A percentile compares a stretch with the other conserved stretches of the same genome.
These are phyloP conservation scores for Gymnopithys bicolor DNA, from an alignment of 2,797 vertebrate genomes.

Conservation along the genomic window DNA sequence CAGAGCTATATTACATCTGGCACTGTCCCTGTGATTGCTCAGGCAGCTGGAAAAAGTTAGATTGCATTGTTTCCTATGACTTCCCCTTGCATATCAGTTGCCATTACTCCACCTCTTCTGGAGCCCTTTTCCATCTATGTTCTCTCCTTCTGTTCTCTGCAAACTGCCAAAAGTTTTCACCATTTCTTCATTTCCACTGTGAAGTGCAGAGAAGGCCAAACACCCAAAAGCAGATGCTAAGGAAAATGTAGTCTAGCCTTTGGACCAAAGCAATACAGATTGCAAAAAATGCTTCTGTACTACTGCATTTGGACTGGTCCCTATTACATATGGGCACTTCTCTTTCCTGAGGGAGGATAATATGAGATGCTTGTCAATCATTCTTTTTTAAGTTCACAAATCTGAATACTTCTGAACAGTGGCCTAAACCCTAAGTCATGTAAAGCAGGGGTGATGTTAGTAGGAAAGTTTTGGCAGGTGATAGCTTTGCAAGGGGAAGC, in stretches of 20 bases:
- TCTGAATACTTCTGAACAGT: neutral
- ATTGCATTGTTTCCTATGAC: constrained; percentile 70
- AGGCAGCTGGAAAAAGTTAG: constrained; percentile 68
- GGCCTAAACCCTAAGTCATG: neutral
- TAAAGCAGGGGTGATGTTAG: neutral
- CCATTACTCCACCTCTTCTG: constrained; percentile 57
- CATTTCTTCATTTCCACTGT: constrained; percentile 9
- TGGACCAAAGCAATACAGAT: neutral
- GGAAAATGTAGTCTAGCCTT: neutral
- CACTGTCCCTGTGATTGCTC: constrained; percentile 48
- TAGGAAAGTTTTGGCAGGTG: neutral
- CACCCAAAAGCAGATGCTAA: constrained; percentile 10
- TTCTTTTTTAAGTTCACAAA: neutral
- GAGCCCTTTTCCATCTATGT: constrained; percentile 13
- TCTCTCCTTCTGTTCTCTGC: constrained; percentile 49
- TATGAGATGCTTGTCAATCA: neutral
- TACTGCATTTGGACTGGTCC: neutral
- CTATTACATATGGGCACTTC: neutral
- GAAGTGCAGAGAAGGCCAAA: neutral
- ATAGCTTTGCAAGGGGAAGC: neutral
- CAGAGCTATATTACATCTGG: constrained; percentile 68
- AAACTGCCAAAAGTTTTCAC: constrained; percentile 27
- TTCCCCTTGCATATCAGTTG: constrained; percentile 43
- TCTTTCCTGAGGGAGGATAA: neutral
- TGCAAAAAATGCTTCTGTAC: neutral